Evolutionary conservation across 2,888 invertebrate species (phyloP).

Genomic region (Uropetala carovei): DNA sequence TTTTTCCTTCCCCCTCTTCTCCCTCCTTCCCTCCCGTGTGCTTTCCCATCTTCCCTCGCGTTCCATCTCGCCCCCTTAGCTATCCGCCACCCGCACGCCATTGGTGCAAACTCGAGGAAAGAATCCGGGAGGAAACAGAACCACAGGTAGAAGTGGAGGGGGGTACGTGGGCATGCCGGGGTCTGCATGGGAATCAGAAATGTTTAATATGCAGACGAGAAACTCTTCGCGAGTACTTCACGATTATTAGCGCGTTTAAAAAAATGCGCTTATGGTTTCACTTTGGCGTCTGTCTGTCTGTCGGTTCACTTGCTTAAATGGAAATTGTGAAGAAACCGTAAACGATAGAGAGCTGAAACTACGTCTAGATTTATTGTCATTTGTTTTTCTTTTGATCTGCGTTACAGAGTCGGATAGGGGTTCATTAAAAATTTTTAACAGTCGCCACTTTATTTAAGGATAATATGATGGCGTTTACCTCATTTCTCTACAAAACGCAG

Average conservation of each 20-base stretch:
- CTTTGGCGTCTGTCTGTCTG: no score
- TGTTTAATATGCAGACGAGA: constrained; percentile 43
- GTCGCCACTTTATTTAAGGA: no score
- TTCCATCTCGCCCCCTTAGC: neutral
- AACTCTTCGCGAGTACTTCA: neutral
- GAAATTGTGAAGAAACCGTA: no score
- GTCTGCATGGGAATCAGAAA: constrained; percentile 5
- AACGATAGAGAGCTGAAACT: no score
- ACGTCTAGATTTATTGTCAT: no score
- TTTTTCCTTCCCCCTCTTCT: neutral
- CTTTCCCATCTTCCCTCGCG: neutral
- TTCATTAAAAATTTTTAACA: no score
- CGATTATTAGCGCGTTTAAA: neutral
- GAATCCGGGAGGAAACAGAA: neutral
- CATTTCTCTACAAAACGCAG: no score
- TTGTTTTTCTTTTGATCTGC: no score
- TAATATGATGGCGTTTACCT: no score
- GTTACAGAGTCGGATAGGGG: no score
- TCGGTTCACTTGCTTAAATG: no score
- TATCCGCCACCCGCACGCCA: neutral
- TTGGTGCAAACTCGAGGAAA: neutral
- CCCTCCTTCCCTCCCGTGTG: neutral
- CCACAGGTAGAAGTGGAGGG: neutral
- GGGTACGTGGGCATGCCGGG: neutral
- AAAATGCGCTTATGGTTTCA: no score